Base-by-base conservation (phyloP, 2,888 invertebrate species). In the Drosophila affinis region DNA sequence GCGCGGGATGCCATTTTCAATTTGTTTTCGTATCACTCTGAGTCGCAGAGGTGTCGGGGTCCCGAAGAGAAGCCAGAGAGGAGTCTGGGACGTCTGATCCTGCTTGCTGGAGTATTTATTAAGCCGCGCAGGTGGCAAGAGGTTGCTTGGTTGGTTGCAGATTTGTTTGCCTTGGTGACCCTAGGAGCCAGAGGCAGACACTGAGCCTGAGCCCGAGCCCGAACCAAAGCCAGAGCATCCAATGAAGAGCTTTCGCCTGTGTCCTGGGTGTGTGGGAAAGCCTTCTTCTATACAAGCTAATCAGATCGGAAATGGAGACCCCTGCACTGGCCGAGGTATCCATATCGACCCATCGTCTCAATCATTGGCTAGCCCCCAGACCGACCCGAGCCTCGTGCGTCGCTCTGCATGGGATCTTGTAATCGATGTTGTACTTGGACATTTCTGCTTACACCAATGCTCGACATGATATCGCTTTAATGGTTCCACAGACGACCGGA, bases 1-100 rank as follows among this genome's bases (percentile, higher is more conserved):
- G 90, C 86, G 91, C 86, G 61, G 71, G 62, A 86, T 89, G 89
- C 90, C 89, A 90, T 87, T 89, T 89, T 89, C 81, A 86, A 89
- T 90, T 89, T 89, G 89, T 86, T 86, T 86, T 89, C 81, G 77
- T 88, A 84, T 84, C 89, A 88, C 59, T 84, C 86, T 62, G 29
- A 29, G 27, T 27, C 27, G 21, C 21, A 21, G 21, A 21, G 27
- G 27, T 9, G 27, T 27, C 27, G 27, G 72, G 62, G 54, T 27
- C 39, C 9, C 9, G 14, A 10, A 53, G 44, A 32, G 29, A 4
- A 18, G 32, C 56, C 2, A 7, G 29, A 47, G 18, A 18, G 18
- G 18, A 32, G 55, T 39, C 39, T 39, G 14, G 12, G 39, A 62
- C 74, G 78, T 62, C 72, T 84, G 29, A 7, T 29, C 29, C 29